These are phyloP conservation scores for Tachina fera DNA, from an alignment of 2,888 invertebrate genomes.

Conservation along the genomic window DNA sequence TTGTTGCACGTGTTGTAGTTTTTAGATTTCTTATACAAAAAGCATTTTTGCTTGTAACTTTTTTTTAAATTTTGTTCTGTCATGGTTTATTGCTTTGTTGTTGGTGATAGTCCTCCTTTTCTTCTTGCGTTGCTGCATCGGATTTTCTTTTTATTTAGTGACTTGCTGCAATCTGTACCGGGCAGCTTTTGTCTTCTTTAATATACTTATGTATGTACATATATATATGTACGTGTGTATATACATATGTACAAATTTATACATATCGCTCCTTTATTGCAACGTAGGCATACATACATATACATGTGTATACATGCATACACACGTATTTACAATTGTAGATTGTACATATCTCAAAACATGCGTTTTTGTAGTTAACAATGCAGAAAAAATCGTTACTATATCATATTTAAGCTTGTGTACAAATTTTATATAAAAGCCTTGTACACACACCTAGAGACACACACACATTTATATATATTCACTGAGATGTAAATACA, in stretches of 20 bases:
- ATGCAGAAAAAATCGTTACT: too few species aligned
- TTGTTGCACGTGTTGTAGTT: constrained; percentile 77
- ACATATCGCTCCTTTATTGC: neutral
- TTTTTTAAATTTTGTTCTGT: constrained; percentile 17
- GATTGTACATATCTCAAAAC: too few species aligned
- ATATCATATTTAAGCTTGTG: too few species aligned
- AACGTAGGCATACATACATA: too few species aligned
- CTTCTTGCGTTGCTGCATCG: constrained; percentile 22
- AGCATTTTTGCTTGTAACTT: constrained; percentile 16
- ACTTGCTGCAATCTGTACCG: constrained; percentile 37
- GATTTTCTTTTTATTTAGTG: constrained; percentile 41
- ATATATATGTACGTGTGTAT: too few species aligned
- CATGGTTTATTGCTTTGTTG: constrained; percentile 57
- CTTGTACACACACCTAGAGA: neutral
- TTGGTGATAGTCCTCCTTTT: constrained; percentile 49
- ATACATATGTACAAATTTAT: too few species aligned
- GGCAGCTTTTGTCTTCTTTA: constrained; percentile 34
- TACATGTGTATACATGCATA: too few species aligned
- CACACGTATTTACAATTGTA: too few species aligned
- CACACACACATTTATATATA: neutral
- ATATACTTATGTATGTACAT: constrained; percentile 11
- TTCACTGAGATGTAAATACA: too few species aligned
- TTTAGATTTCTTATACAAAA: constrained; percentile 32
- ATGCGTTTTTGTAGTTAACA: too few species aligned
- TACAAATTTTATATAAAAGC: too few species aligned